These are phyloP conservation scores for Euschistus heros DNA, from an alignment of 1,140 invertebrate species.

Conservation along the genomic window DNA sequence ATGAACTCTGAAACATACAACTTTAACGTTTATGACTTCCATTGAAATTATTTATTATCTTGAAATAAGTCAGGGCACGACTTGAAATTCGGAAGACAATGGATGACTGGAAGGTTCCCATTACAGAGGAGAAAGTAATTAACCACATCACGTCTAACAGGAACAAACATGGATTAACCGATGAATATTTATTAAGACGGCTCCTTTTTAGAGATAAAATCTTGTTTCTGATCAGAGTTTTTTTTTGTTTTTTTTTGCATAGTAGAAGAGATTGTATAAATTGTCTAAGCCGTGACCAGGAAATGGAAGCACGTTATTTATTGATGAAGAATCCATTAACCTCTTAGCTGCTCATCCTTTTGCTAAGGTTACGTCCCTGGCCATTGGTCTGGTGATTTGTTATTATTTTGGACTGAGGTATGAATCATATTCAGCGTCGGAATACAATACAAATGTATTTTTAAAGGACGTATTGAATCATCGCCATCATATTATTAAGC, in stretches of 20 bases:
- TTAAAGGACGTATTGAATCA: too few relatives aligned
- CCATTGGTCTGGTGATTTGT: too few relatives aligned
- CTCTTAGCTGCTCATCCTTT: background rate
- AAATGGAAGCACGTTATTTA: background rate
- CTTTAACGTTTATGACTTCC: too few relatives aligned
- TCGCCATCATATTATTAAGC: too few relatives aligned
- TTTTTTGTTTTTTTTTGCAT: background rate
- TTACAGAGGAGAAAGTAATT: background rate
- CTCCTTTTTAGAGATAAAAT: background rate
- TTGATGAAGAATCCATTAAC: background rate
- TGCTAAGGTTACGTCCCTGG: too few relatives aligned
- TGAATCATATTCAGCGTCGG: too few relatives aligned
- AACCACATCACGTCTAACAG: background rate
- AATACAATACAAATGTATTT: too few relatives aligned
- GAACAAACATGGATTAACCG: background rate
- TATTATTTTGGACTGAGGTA: too few relatives aligned
- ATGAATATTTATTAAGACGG: background rate
- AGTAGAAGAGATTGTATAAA: background rate
- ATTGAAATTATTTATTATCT: too few relatives aligned
- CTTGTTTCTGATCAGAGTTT: background rate
- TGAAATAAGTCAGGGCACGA: too few relatives aligned
- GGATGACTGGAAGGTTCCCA: background rate
- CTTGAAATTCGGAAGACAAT: background rate
- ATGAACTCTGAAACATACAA: too few relatives aligned
- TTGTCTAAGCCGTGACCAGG: conserved; percentile 2